Conservation (phyloP, 2,888 invertebrate species). For the Psococerastis gibbosa region DNA sequence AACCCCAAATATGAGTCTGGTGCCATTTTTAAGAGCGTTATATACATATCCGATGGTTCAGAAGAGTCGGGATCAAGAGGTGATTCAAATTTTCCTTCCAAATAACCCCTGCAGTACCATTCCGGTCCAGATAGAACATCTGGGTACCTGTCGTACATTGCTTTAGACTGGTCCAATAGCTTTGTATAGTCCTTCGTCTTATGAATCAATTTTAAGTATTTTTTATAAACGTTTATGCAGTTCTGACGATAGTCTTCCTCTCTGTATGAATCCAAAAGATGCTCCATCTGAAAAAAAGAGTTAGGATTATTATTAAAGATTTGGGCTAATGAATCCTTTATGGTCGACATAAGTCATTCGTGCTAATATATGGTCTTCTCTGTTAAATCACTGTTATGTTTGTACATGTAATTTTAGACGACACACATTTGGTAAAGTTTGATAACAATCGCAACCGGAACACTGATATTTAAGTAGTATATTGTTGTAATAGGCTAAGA, state of each 20-base stretch:
- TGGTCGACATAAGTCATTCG: too few species aligned
- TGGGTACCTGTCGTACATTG: constrained; percentile 31
- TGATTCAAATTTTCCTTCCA: constrained; percentile 23
- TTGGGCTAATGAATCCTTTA: too few species aligned
- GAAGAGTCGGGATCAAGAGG: constrained; percentile 10
- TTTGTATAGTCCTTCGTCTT: constrained; percentile 26
- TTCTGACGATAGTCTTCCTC: constrained; percentile 20
- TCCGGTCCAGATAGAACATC: constrained; percentile 33
- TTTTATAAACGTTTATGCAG: constrained; percentile 23
- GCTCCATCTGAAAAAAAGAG: neutral
- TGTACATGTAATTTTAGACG: too few species aligned
- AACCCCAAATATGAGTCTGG: constrained; percentile 38
- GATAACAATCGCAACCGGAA: too few species aligned
- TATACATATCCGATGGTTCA: constrained; percentile 20
- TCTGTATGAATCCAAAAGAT: constrained; percentile 10
- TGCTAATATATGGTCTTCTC: too few species aligned
- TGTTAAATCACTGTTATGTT: too few species aligned
- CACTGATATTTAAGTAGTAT: too few species aligned
- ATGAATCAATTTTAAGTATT: constrained; percentile 31
- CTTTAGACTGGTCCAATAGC: constrained; percentile 28
- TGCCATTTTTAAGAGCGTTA: constrained; percentile 34
- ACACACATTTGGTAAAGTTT: too few species aligned
- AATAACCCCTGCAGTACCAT: constrained; percentile 41
- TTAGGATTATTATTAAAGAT: too few species aligned
- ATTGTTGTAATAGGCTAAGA: too few species aligned